Base-by-base conservation (phyloP, 2,888 invertebrate genomes). In the Ormyrus rosae region DNA sequence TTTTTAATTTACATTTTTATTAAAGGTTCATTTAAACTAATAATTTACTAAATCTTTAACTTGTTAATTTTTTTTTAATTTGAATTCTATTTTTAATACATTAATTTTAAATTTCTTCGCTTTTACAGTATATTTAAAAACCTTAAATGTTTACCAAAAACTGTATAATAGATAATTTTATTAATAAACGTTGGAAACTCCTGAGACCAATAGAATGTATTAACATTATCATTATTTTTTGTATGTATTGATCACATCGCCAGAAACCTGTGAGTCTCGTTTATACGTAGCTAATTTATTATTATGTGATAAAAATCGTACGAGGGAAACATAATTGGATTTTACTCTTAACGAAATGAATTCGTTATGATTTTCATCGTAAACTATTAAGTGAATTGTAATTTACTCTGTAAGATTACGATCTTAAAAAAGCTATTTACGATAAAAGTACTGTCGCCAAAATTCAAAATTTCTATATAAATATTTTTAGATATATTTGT, bases 251-350 rank as follows among this genome's bases (percentile, higher is more conserved):
- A 46, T 56, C 5, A 5, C 45, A 61, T 72, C 13, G 13, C 13
- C 48, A 72, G 45, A 72, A 61, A 9, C 19, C 55, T 55, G 11
- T 71, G 51, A 51, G 64, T 64, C 6, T 10, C n/a, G 63, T 48
- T 60, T 63, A 48, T 48, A n/a, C 34, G 19, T 63, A 69, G 10
- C 48, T 67, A 69, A 76, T 60, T 63, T 48, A 69, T 60, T 68
- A 68, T 76, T 76, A 68, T 67, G 75, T 75, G 68, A 75, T 75
- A 75, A 68, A 19, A 75, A 48, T 63, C 46, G 55, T 55, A 8
- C 50, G 61, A 50, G 50, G 2, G 13, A 60, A 50, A 34, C 68
- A 6, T 56, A 19, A 69, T 48, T 70, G 9, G 34, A 67, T 46
- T 64, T 4, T 71, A 61, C 11, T 51, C 45, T 53, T 61, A 53